Evolutionary conservation across 2,113 vertebrate genomes (phyloP).

Genomic region (Myotis davidii): DNA sequence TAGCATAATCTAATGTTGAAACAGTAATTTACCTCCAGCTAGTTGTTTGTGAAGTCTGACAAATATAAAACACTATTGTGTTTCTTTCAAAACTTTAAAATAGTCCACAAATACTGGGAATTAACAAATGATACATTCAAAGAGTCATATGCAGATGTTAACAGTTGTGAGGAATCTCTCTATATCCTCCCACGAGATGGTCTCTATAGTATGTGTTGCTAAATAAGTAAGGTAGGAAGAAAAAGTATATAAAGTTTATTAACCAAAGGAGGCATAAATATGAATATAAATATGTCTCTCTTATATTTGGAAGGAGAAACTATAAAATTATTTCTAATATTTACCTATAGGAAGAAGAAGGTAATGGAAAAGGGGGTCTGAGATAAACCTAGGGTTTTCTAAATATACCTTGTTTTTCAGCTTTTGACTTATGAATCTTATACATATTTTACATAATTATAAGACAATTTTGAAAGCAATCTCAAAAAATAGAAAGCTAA

Average conservation of each 20-base stretch:
- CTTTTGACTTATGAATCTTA: conserved; percentile 28
- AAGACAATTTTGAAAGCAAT: conserved; percentile 26
- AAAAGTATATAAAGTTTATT: background rate
- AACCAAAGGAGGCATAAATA: background rate
- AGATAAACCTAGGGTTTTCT: background rate
- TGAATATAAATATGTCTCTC: background rate
- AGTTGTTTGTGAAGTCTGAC: background rate
- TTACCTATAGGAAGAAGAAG: background rate
- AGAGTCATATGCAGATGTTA: background rate
- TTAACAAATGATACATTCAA: background rate
- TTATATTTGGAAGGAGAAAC: background rate
- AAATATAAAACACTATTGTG: background rate
- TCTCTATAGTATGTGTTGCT: background rate
- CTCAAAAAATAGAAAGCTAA: conserved; percentile 54
- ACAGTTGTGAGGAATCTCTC: background rate
- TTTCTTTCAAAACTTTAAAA: conserved; percentile 28
- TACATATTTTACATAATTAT: conserved; percentile 19
- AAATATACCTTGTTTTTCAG: background rate
- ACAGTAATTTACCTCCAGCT: background rate
- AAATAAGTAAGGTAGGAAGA: background rate
- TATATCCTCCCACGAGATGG: background rate
- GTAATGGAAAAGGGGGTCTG: background rate
- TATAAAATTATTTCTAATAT: background rate
- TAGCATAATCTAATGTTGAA: background rate
- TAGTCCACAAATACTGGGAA: background rate